phyloP scores from a whole-genome alignment of 1,140 invertebrate species.

The Reticulitermes speratus region DNA sequence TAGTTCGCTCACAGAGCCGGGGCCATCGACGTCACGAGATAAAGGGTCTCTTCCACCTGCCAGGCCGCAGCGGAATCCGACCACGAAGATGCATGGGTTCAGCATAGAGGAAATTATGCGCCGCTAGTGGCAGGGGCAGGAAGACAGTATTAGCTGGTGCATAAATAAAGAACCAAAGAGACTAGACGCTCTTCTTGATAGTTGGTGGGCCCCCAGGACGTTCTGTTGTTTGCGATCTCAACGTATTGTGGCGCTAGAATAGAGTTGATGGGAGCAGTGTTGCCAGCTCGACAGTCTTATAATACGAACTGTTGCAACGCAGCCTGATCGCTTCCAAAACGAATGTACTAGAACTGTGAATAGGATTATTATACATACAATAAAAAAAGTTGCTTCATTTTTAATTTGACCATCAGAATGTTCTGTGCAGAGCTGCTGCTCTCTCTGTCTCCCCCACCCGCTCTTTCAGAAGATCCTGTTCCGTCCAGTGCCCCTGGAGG shows the following conservation, averaged over 20 bases:
- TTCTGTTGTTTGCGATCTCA: neutral
- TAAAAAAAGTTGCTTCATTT: slow-evolving; percentile 5
- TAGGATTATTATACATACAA: neutral
- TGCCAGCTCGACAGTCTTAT: neutral
- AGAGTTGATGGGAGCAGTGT: neutral
- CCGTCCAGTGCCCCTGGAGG: neutral
- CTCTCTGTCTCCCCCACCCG: neutral
- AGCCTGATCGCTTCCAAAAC: neutral
- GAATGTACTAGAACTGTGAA: slow-evolving; percentile 6
- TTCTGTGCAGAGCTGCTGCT: too few species aligned
- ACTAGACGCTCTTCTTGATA: neutral
- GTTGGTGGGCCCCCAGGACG: neutral
- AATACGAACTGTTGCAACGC: neutral
- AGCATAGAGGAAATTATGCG: slow-evolving; percentile 33
- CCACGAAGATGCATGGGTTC: slow-evolving; percentile 32
- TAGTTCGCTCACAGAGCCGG: neutral
- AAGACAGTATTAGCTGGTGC: neutral
- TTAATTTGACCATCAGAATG: neutral
- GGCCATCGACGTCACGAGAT: neutral
- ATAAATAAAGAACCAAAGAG: neutral
- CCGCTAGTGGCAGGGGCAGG: slow-evolving; percentile 5
- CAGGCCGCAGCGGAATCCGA: slow-evolving; percentile 23
- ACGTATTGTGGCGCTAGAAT: neutral
- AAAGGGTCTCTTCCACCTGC: neutral
- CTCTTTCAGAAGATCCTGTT: neutral